A percentile compares a stretch with the other conserved stretches of the same genome.
Conservation (phyloP, 1,140 invertebrate genomes). For the Arion vulgaris region DNA sequence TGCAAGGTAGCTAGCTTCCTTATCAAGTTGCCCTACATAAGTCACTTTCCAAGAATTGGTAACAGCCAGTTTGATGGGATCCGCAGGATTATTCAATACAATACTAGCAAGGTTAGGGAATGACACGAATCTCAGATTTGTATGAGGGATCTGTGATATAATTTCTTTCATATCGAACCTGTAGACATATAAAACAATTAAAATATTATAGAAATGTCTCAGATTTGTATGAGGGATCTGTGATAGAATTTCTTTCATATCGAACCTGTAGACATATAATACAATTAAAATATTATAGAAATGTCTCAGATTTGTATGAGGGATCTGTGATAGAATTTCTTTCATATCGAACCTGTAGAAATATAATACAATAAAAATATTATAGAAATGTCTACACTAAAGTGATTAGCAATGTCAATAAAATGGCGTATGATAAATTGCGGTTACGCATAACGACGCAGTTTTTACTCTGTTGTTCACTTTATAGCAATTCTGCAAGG, state of each 20-base stretch:
- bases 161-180: conserved; percentile 38
- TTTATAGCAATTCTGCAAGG: no score
- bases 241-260: conserved; percentile 30
- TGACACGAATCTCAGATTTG: conserved; percentile 17
- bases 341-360: conserved; percentile 32
- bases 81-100: not conserved
- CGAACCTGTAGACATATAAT: conserved; percentile 23
- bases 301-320: not conserved
- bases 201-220: not conserved
- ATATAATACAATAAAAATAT: not conserved
- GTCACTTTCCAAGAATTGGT: conserved; percentile 8
- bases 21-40: not conserved
- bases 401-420: not conserved
- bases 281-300: not conserved
- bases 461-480: not conserved
- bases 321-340: conserved; percentile 26
- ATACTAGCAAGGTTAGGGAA: conserved; percentile 33
- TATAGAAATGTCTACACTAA: not conserved
- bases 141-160: conserved; percentile 15
- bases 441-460: not conserved
- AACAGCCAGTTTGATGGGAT: not conserved
- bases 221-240: not conserved
- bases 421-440: not conserved
- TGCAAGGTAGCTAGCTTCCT: conserved; percentile 17
- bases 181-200: not conserved